phyloP scores from a whole-genome alignment of 2,888 invertebrate species.

The Philhelius pedissequus region DNA sequence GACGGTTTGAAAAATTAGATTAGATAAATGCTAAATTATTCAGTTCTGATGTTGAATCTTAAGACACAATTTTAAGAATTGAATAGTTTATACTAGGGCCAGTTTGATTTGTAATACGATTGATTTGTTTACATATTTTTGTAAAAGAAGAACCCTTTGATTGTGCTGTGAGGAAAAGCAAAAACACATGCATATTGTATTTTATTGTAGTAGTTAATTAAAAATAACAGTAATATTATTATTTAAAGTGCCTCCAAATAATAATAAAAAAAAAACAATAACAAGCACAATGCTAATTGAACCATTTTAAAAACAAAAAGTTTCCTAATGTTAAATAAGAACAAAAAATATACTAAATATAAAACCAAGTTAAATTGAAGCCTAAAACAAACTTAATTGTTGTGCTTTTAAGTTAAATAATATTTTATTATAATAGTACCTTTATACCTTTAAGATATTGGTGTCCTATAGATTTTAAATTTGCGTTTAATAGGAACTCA shows the following conservation, averaged over 20 bases:
- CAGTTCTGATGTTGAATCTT: not conserved
- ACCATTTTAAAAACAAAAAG: not conserved
- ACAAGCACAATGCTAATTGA: not conserved
- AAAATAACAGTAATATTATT: not conserved
- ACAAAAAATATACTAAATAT: not conserved
- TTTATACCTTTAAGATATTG: conserved; percentile 16
- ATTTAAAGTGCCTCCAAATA: conserved; percentile 20
- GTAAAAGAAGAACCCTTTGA: not conserved
- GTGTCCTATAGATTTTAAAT: conserved; percentile 18
- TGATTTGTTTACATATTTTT: not conserved
- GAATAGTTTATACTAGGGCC: too few relatives aligned
- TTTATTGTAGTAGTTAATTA: not conserved
- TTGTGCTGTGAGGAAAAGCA: not conserved
- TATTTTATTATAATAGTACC: not conserved
- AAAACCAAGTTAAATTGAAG: not conserved
- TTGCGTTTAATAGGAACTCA: conserved; percentile 17
- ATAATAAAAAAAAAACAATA: not conserved
- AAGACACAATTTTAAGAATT: too few relatives aligned
- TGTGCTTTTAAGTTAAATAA: not conserved
- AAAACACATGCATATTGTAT: not conserved
- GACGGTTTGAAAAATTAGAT: not conserved
- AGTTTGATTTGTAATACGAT: not conserved
- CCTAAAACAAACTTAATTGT: not conserved
- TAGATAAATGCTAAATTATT: not conserved
- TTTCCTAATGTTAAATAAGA: not conserved